A percentile compares a stretch with the other conserved stretches of the same genome.
phyloP scores from a whole-genome alignment of 2,113 vertebrate genomes.

The Amazona guildingii region DNA sequence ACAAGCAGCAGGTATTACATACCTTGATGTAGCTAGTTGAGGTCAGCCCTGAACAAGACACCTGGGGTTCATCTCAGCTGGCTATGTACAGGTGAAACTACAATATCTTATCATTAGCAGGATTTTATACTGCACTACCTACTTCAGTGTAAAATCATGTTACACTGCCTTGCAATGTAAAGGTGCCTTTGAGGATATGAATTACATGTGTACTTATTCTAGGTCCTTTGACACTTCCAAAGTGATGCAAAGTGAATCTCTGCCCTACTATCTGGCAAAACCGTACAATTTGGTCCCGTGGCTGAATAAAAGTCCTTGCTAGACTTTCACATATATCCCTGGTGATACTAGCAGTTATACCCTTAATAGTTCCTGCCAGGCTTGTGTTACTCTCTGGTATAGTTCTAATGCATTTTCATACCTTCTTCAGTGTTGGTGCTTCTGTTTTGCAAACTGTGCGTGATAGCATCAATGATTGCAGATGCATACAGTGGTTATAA shows the following conservation, averaged over 20 bases:
- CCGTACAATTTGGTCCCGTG: background rate
- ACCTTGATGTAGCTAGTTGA: background rate
- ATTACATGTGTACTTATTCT: background rate
- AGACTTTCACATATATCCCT: background rate
- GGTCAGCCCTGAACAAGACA: background rate
- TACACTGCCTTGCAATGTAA: background rate
- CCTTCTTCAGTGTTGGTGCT: background rate
- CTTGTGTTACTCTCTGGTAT: slow-evolving; percentile 31
- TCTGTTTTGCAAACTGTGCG: background rate
- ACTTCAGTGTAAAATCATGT: background rate
- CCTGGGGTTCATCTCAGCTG: background rate
- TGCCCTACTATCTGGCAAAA: background rate
- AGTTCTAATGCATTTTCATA: background rate
- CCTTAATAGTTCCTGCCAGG: slow-evolving; percentile 7
- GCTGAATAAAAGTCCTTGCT: slow-evolving; percentile 23
- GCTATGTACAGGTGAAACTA: background rate
- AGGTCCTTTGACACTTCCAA: background rate
- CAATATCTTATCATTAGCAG: background rate
- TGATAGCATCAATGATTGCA: background rate
- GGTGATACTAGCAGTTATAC: background rate
- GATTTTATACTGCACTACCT: background rate
- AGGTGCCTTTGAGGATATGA: slow-evolving; percentile 9
- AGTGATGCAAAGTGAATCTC: background rate
- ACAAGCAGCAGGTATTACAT: background rate
- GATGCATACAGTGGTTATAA: background rate